Conservation (phyloP, 2,888 invertebrate species). For the Keiferia lycopersicella region DNA sequence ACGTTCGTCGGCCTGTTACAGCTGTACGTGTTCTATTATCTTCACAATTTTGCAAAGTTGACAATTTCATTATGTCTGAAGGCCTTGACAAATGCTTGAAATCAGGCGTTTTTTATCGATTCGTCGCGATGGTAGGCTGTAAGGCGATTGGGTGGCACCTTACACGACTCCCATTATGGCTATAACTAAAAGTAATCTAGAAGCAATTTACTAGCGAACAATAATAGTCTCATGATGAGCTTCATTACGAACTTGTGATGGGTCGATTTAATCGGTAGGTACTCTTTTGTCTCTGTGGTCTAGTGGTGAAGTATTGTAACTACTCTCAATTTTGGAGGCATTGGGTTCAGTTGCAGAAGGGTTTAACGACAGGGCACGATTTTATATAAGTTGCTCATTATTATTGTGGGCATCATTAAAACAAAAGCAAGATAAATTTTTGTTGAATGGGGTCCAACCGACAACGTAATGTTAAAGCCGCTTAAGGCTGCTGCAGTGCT, state of each 20-base stretch:
- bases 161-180: slow-evolving; percentile 17
- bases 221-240: not conserved
- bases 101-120: slow-evolving; percentile 34
- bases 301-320: too few species aligned
- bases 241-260: slow-evolving; percentile 1
- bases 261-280: not conserved
- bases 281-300: not conserved
- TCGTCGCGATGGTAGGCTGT: slow-evolving; percentile 26
- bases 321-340: too few species aligned
- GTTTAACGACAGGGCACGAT: too few species aligned
- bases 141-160: slow-evolving; percentile 29
- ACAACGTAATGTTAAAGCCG: too few species aligned
- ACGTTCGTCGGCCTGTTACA: slow-evolving; percentile 49
- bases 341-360: too few species aligned
- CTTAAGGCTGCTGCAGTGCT: too few species aligned
- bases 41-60: slow-evolving; percentile 53
- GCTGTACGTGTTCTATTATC: slow-evolving; percentile 61
- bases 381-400: too few species aligned
- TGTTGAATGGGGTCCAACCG: too few species aligned
- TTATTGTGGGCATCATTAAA: too few species aligned
- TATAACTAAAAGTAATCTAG: not conserved
- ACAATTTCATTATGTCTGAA: slow-evolving; percentile 51
- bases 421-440: too few species aligned
- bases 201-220: slow-evolving; percentile 4
- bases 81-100: slow-evolving; percentile 47